phyloP scores from a whole-genome alignment of 1,140 invertebrate species.

The Doryteuthis pealeii region DNA sequence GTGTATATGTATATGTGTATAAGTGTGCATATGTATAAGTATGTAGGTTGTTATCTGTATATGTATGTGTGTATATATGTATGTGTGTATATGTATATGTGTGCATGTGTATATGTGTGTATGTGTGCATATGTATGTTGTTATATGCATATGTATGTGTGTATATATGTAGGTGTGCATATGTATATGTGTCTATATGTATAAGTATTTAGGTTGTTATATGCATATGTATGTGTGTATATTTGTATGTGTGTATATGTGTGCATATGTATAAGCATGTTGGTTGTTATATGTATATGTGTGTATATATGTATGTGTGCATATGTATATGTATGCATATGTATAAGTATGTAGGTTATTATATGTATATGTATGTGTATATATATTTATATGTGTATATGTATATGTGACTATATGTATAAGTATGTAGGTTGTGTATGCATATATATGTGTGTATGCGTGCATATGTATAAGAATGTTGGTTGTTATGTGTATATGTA shows the following conservation, averaged over 20 bases:
- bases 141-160: not conserved
- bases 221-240: slow-evolving; percentile 16
- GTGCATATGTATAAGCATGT: not conserved
- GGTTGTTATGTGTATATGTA: no score
- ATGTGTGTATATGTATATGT: not conserved
- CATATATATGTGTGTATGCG: no score
- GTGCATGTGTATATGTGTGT: not conserved
- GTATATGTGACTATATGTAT: no score
- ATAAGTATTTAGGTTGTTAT: slow-evolving; percentile 10
- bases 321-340: no score
- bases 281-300: no score
- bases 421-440: no score
- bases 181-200: not conserved
- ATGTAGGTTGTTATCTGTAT: not conserved
- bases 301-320: no score
- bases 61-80: not conserved
- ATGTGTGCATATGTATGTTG: not conserved
- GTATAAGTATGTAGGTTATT: no score
- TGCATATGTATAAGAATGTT: no score
- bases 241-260: not conserved
- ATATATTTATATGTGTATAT: no score
- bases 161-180: not conserved
- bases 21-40: not conserved
- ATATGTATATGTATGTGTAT: no score
- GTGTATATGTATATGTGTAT: not conserved